Evolutionary conservation across 2,113 vertebrate species (phyloP), one percentile per base, ranked within the genome.

Genomic region (Megaceryle maxima): DNA sequence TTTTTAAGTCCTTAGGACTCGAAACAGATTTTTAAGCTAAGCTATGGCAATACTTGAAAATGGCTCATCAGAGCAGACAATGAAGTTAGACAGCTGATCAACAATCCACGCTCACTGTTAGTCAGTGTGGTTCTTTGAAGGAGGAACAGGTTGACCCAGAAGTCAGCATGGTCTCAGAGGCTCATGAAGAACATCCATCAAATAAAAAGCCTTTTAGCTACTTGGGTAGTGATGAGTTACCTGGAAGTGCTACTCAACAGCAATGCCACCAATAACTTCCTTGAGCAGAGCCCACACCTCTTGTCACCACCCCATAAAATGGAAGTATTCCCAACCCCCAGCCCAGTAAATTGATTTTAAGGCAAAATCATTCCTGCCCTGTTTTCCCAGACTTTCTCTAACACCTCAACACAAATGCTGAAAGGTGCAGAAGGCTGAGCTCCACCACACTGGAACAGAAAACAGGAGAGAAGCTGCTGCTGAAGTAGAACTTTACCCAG

Each of bases 201-300:
- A 46, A 51, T 10, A 50, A 66, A 57, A 31, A 2, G 25, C 4
- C 11, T 83, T 82, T 62, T 26, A 59, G 68, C 28, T 57, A 10
- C 20, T 56, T 11, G 3, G 44, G 68, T 8, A 26, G 43, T 2
- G 57, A 29, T 2, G 11, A 72, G 28, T 5, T 63, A 28, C 24
- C 24, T 26, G 37, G 35, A 63, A 28, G 59, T 16, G 35, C 5
- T 66, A 15, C 33, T 22, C 48, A 10, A 22, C 25, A 88, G 66
- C 11, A 79, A 73, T 83, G 43, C 31, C 57, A 62, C 5, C 0
- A 0, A 33, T 10, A 35, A 4, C 22, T 15, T 41, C 60, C 41
- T 21, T 43, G 22, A 2, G 46, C 0, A 19, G 5, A 55, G 2
- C 5, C 15, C 48, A 4, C 13, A 26, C 41, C 55, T 29, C 35